Evolutionary conservation across 2,797 vertebrate species (phyloP), one percentile per base, ranked within the genome.

Genomic region (Sylvia borin): DNA sequence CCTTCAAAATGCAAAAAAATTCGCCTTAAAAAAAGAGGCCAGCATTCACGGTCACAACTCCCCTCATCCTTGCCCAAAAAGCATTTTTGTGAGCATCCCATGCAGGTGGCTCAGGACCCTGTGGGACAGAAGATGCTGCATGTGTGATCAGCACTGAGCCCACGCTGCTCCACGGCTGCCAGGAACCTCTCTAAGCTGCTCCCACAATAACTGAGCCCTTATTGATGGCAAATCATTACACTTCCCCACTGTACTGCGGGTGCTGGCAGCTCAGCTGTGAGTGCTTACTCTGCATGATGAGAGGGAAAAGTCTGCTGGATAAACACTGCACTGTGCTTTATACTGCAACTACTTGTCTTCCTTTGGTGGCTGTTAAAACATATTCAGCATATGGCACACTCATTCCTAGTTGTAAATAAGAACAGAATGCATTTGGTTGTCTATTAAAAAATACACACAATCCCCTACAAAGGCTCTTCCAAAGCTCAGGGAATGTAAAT

Each of bases 371-470:
- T 94, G 47, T 75, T 92, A 88, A 82, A 62, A 84, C n/a, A 50
- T 16, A 66, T 54, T 60, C 60, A 93, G 80, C 87, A 95, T 84
- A 90, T 86, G 92, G 90, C 76, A 78, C 31, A 3, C 66, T 92
- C 62, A 29, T 45, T 91, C 58, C 36, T 58, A 90, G 74, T n/a
- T 92, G 76, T 93, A 95, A 96, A 93, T 96, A 96, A 93, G 84
- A 96, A 70, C 53, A 74, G 74, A 92, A 93, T 36, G 57, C 58
- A 77, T 71, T 92, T 9, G 7, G 42, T 25, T 20, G 29, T 64
- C 85, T 82, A 91, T 72, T 86, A 78, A 88, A 88, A 88, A 93
- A 88, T 42, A 65, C 34, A 72, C 54, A 70, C 40, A 84, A 60
- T 54, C 31, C 24, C 15, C 25, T 67, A 32, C 42, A 83, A 86